phyloP scores from a whole-genome alignment of 2,888 invertebrate genomes.

The Callosobruchus maculatus region DNA sequence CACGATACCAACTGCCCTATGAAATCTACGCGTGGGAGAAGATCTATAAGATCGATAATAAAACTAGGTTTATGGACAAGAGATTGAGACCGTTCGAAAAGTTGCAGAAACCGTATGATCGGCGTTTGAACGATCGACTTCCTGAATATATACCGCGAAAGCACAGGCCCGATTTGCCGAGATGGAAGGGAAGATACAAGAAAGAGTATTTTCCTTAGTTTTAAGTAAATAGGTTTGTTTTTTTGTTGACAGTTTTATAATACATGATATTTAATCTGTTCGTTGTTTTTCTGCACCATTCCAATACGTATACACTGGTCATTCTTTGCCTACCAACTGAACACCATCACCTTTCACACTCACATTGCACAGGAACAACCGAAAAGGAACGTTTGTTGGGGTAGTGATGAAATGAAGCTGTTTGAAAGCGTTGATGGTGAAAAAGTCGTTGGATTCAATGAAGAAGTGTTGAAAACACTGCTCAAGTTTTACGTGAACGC shows the following conservation, averaged over 20 bases:
- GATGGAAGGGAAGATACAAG: constrained; percentile 59
- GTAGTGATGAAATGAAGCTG: constrained; percentile 66
- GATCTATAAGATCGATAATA: constrained; percentile 72
- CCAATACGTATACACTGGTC: no score
- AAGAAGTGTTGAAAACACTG: constrained; percentile 68
- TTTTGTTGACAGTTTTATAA: not conserved
- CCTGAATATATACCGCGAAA: constrained; percentile 68
- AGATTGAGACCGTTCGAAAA: constrained; percentile 69
- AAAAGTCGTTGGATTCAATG: constrained; percentile 75
- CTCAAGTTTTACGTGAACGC: constrained; percentile 71
- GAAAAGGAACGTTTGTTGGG: constrained; percentile 77
- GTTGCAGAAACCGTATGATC: constrained; percentile 58
- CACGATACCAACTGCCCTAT: constrained; percentile 58
- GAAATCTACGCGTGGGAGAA: constrained; percentile 80
- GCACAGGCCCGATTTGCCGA: constrained; percentile 59
- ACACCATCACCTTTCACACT: constrained; percentile 70
- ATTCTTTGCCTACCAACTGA: constrained; percentile 88
- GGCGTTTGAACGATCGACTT: constrained; percentile 64
- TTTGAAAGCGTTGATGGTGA: constrained; percentile 72
- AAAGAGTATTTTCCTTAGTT: constrained; percentile 65
- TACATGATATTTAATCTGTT: not conserved
- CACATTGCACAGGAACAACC: constrained; percentile 63
- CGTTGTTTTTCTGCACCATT: not conserved
- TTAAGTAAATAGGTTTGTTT: no score
- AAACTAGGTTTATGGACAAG: constrained; percentile 66